Conservation (phyloP, 2,888 invertebrate species). For the Drosophila dives region DNA sequence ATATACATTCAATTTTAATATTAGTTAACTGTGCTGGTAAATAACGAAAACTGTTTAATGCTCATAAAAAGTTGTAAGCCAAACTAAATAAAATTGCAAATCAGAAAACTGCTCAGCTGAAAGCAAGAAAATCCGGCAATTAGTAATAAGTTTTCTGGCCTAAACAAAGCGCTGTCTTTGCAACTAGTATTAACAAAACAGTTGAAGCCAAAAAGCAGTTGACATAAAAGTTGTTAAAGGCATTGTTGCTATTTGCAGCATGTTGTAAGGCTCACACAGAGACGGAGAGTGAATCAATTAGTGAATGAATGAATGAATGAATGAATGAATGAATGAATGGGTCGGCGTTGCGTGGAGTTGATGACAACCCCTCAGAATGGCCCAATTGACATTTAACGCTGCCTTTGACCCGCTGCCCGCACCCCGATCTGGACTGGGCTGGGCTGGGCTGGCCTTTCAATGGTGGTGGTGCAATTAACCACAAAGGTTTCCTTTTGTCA, state of each 20-base stretch:
- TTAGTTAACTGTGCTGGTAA: too few species aligned
- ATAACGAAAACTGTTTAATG: background rate
- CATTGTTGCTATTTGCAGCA: conserved; percentile 31
- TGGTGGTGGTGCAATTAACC: conserved; percentile 71
- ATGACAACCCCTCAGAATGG: conserved; percentile 45
- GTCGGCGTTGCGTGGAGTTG: conserved; percentile 9
- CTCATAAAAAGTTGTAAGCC: background rate
- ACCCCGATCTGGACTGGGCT: background rate
- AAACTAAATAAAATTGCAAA: background rate
- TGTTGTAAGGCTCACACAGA: conserved; percentile 46
- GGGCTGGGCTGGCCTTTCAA: background rate
- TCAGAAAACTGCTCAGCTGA: background rate
- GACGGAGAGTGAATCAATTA: background rate
- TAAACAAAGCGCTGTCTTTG: background rate
- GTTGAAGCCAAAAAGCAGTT: background rate
- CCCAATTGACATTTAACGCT: conserved; percentile 77
- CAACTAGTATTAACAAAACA: background rate
- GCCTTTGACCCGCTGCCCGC: conserved; percentile 55
- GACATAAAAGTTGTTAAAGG: conserved; percentile 9
- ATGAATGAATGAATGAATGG: conserved; percentile 7
- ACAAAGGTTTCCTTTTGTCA: conserved; percentile 77
- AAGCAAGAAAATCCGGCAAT: background rate
- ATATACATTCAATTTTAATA: background rate
- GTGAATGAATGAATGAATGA: background rate
- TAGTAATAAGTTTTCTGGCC: background rate